Base-by-base conservation (phyloP, 2,888 invertebrate genomes). In the Hydriomena furcata region DNA sequence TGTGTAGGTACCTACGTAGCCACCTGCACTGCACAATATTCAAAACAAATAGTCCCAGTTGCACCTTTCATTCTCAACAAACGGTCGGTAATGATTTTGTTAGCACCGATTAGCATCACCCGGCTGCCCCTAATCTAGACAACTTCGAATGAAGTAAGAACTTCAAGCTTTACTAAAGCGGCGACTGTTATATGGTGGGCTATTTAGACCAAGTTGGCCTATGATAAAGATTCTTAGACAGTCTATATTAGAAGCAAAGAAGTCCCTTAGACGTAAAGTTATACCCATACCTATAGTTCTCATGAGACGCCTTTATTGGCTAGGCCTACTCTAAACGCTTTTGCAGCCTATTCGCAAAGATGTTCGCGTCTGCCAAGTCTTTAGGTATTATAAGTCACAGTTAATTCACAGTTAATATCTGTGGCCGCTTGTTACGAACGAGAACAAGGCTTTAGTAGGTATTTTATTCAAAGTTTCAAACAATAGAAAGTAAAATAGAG, bases 61-160 rank as follows among this genome's bases (percentile, higher is more conserved):
- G 43, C 45, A 50, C 49, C 49, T 52, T 55, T 56, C 49, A 52
- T 49, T 50, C 45, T 32, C 34, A 52, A 52, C 44, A 46, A 17
- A 47, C 40, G 40, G 47, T 32, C 44, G 45, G 44, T 60, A 74
- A 74, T 72, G 69, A 74, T 70, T 72, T 73, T 66, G 73, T 74
- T 74, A 66, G 64, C 75, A 63, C 75, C 66, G 71, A 74, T 74
- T 69, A 65, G 49, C 64, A 74, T 74, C 70, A 57, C 24, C 44
- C 35, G 7, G 35, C 63, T 63, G 62, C 57, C 60, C 68, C 61
- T 70, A 69, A 70, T 70, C 67, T 66, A 58, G 25, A 55, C 52
- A 55, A 58, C 55, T 58, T 55, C n/a, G 59, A 65, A 64, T 60
- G 52, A 13, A 20, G 37, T 13, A 12, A 31, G 12, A 31, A 23